Evolutionary conservation across 2,888 invertebrate genomes (phyloP).

Genomic region (Noctuana brunneofusca): DNA sequence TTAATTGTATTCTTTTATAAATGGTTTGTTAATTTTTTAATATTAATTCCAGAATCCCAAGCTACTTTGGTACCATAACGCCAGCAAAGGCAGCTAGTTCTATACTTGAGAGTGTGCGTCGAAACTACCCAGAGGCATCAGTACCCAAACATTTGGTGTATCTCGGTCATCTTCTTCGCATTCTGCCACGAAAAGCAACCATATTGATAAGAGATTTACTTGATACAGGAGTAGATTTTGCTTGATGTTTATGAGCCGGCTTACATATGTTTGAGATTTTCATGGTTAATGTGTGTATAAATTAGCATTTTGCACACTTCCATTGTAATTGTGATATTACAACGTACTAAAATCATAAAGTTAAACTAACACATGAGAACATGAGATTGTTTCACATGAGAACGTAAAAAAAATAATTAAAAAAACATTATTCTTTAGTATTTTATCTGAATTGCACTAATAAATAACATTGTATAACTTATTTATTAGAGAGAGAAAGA

Average conservation of each 20-base stretch:
- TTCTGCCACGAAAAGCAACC: constrained; percentile 84
- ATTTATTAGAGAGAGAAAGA: too few species aligned
- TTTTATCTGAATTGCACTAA: too few species aligned
- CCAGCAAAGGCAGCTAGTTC: constrained; percentile 81
- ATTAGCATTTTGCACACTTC: not conserved
- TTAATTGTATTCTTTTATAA: too few species aligned
- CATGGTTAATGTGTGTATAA: not conserved
- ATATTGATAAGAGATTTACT: constrained; percentile 83
- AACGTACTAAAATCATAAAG: too few species aligned
- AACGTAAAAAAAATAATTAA: too few species aligned
- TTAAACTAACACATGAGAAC: too few species aligned
- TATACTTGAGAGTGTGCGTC: constrained; percentile 84
- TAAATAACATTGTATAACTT: too few species aligned
- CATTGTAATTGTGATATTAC: too few species aligned
- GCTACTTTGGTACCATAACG: constrained; percentile 85
- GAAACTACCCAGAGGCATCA: constrained; percentile 84
- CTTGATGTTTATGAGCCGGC: constrained; percentile 49
- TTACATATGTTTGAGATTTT: not conserved
- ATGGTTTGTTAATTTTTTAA: not conserved
- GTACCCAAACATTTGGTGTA: constrained; percentile 84
- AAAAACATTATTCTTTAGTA: too few species aligned
- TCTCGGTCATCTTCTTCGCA: constrained; percentile 82
- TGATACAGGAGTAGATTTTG: constrained; percentile 86
- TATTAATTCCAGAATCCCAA: constrained; percentile 80
- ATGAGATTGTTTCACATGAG: too few species aligned